Evolutionary conservation across 2,113 vertebrate species (phyloP).

Genomic region (Arothron firmamentum): DNA sequence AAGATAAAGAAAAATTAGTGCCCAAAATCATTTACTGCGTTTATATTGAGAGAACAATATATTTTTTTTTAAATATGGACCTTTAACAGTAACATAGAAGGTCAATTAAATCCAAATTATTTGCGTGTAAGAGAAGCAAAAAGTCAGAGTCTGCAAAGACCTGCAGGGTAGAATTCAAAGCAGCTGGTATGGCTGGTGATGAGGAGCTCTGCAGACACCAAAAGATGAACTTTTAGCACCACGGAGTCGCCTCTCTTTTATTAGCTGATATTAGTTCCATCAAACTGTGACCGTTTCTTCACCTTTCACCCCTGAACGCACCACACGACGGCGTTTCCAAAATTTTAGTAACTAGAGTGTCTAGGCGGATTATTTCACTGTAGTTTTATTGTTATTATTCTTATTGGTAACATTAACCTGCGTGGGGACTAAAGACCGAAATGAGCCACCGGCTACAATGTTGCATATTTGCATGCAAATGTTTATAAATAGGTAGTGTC

Average conservation of each 20-base stretch:
- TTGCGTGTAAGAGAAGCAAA: no score
- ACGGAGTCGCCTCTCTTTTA: constrained; percentile 27
- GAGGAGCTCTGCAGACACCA: not conserved
- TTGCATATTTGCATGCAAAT: not conserved
- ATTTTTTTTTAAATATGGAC: not conserved
- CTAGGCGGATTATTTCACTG: not conserved
- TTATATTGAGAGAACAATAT: no score
- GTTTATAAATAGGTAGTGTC: no score
- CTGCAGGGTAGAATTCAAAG: not conserved
- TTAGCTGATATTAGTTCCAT: not conserved
- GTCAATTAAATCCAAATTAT: no score
- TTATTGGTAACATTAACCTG: no score
- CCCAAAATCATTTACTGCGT: no score
- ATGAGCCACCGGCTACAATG: no score
- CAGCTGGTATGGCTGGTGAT: not conserved
- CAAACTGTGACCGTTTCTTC: constrained; percentile 18
- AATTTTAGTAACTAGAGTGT: not conserved
- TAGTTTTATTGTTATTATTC: no score
- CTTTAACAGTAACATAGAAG: not conserved
- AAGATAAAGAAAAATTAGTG: not conserved
- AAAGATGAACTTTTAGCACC: constrained; percentile 60
- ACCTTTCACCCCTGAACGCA: constrained; percentile 35
- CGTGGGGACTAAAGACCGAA: no score
- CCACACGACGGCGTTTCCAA: not conserved
- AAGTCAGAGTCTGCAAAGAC: no score